Evolutionary conservation across 2,888 invertebrate species (phyloP).

Genomic region (Notodonta ziczac): DNA sequence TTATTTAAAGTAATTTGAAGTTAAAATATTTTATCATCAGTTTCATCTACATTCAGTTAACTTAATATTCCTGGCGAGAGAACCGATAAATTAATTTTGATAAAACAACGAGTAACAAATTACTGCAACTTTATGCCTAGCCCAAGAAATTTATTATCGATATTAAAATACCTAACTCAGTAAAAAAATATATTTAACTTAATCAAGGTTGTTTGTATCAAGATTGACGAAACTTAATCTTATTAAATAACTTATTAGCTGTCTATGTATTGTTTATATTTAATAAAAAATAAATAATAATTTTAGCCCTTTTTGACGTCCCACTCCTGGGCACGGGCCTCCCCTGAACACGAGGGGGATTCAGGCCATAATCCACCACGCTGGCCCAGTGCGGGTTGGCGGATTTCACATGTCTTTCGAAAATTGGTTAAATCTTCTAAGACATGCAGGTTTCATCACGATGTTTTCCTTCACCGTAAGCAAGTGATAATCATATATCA

Average conservation of each 20-base stretch:
- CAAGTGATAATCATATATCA: too few species aligned
- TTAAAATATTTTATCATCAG: background rate
- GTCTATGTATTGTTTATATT: background rate
- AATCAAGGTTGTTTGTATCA: background rate
- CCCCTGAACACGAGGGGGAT: too few species aligned
- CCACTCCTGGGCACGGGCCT: too few species aligned
- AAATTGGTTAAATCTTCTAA: too few species aligned
- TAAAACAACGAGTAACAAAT: conserved; percentile 2
- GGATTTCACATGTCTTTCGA: too few species aligned
- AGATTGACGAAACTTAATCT: background rate
- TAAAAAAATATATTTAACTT: background rate
- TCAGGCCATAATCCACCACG: too few species aligned
- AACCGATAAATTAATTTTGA: background rate
- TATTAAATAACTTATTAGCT: background rate
- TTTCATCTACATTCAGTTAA: background rate
- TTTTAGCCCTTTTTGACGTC: too few species aligned
- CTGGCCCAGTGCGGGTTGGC: too few species aligned
- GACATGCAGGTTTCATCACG: too few species aligned
- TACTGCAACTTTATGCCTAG: background rate
- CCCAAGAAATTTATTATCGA: background rate
- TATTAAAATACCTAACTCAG: background rate
- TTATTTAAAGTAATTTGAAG: conserved; percentile 1
- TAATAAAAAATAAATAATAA: background rate
- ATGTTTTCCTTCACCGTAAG: too few species aligned
- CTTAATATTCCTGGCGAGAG: background rate